phyloP scores from a whole-genome alignment of 35 echinoderm and acorn worm species.

The Strongylocentrotus purpuratus region DNA sequence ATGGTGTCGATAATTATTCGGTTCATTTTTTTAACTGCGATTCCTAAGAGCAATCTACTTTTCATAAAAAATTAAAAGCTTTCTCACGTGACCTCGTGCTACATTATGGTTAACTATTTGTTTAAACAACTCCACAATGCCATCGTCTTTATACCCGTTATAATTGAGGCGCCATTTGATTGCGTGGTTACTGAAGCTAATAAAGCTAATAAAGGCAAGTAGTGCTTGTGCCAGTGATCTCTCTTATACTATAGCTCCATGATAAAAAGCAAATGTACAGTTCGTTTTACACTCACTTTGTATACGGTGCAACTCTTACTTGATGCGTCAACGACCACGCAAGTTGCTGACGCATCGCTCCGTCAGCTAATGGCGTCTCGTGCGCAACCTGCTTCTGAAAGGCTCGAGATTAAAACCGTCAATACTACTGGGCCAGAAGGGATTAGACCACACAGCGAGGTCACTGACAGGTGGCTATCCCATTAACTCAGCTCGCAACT shows the following conservation, averaged over 20 bases:
- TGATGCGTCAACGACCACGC: no score
- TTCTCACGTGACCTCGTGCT: not conserved
- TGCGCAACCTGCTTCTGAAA: not conserved
- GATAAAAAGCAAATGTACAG: not conserved
- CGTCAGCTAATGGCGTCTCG: no score
- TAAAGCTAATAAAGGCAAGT: not conserved
- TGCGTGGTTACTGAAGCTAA: not conserved
- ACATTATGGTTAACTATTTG: not conserved
- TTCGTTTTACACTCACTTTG: not conserved
- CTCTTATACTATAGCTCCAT: no score
- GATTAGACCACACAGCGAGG: no score
- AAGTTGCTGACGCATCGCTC: no score
- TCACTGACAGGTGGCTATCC: no score
- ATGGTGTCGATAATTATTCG: not conserved
- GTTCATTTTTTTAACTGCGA: not conserved
- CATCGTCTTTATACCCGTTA: not conserved
- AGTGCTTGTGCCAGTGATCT: not conserved
- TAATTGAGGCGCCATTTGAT: not conserved
- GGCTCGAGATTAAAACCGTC: not conserved
- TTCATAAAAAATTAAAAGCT: not conserved
- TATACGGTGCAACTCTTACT: not conserved
- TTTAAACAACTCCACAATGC: not conserved
- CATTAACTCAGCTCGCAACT: no score
- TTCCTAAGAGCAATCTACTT: not conserved
- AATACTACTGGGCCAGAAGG: no score